Conservation (phyloP, 2,888 invertebrate genomes). For the Caradrina clavipalpis region DNA sequence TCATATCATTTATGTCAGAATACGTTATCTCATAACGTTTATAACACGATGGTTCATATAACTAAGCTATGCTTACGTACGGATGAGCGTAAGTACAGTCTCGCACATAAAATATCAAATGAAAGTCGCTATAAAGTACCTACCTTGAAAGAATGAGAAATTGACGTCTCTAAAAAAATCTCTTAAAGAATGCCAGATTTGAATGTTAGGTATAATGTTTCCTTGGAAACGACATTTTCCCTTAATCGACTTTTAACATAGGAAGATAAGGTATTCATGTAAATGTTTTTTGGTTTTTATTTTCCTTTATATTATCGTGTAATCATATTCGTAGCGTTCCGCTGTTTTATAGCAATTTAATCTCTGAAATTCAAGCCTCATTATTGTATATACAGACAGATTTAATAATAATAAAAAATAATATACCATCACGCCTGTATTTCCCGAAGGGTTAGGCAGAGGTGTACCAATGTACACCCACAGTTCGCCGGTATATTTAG, state of each 20-base stretch:
- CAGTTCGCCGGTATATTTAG: no score
- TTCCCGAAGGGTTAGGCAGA: no score
- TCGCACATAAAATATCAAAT: conserved; percentile 7
- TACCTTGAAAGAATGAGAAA: conserved; percentile 11
- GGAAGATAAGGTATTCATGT: conserved; percentile 4
- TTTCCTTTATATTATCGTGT: neutral
- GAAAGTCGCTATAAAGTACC: neutral
- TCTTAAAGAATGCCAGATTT: conserved; percentile 26
- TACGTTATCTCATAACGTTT: conserved; percentile 1
- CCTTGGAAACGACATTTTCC: neutral
- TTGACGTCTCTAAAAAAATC: conserved; percentile 14
- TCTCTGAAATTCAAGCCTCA: neutral
- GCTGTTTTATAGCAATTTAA: neutral
- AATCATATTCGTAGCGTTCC: neutral
- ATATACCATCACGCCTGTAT: no score
- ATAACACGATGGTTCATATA: neutral
- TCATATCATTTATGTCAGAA: neutral
- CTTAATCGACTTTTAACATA: conserved; percentile 15
- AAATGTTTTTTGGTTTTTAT: neutral
- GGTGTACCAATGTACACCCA: no score
- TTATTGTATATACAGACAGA: neutral
- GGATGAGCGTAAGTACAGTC: neutral
- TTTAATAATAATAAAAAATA: no score
- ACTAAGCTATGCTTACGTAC: neutral
- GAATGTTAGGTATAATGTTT: conserved; percentile 26